Evolutionary conservation across 2,797 vertebrate species (phyloP), one percentile per base, ranked within the genome.

Genomic region (Dendrocincla tyrannina): DNA sequence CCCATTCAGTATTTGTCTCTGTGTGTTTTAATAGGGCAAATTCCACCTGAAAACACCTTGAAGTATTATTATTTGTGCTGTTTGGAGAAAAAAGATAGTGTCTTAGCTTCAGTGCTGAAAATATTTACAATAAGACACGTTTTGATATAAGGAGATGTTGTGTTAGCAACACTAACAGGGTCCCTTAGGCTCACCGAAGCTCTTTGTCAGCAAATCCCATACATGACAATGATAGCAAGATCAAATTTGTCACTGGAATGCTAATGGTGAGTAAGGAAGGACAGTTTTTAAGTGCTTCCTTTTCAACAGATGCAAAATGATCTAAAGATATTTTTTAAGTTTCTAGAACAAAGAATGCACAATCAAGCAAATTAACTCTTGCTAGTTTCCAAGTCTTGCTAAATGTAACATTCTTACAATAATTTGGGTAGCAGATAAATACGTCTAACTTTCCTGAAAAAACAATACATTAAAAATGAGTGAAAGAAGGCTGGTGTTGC

Each of bases 301-400:
- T 91, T 96, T 91, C 77, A 89, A 46, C 15, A 53, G 69, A 67
- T 42, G 41, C 32, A 79, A 82, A 89, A 59, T 76, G 3, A 77
- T 76, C 33, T 69, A n/a, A 79, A 69, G 32, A 22, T 69, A 67
- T 10, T 60, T 90, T 90, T 75, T 1, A 76, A 76, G 25, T 86
- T 79, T 33, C 25, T 76, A 56, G 47, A 67, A 59, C 28, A 81
- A 76, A 85, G 55, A 89, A 85, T 44, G 55, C 20, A 46, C 4
- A 42, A 35, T 44, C 30, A 72, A 39, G 35, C 58, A 82, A 58
- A 69, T 62, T 25, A 76, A 82, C 46, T 78, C 53, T 59, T 91
- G n/a, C 16, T 69, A 24, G 59, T 79, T 62, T 81, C 52, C 62
- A n/a, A 41, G 70, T 72, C 60, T 86, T 60, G 24, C 50, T 89